Conservation (phyloP, 2,888 invertebrate species). For the Tenodera sinensis region DNA sequence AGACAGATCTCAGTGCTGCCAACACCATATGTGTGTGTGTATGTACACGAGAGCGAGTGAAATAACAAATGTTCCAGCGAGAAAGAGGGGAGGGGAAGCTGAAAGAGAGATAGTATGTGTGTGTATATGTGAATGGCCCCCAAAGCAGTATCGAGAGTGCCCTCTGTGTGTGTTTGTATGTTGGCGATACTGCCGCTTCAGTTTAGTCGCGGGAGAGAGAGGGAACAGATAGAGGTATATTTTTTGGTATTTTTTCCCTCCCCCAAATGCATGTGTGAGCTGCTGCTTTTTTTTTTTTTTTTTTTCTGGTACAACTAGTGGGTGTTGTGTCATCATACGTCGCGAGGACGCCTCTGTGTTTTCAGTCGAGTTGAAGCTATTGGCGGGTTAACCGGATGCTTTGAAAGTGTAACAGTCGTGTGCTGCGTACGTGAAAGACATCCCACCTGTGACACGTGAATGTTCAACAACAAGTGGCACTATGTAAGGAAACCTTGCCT, state of each 20-base stretch:
- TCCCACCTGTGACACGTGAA: background rate
- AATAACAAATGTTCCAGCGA: background rate
- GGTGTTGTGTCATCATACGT: background rate
- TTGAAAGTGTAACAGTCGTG: background rate
- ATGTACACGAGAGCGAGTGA: background rate
- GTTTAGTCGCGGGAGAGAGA: background rate
- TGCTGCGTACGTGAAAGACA: background rate
- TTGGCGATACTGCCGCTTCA: background rate
- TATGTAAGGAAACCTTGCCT: background rate
- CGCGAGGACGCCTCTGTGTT: background rate
- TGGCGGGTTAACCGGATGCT: background rate
- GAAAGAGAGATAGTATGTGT: background rate
- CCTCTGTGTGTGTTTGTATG: background rate
- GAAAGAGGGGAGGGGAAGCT: background rate
- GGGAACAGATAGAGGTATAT: background rate
- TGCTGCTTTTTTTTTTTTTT: background rate
- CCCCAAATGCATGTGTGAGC: background rate
- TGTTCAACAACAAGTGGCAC: background rate
- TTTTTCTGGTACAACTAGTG: background rate
- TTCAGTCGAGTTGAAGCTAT: conserved; percentile 11
- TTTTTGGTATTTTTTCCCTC: background rate
- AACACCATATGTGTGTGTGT: background rate
- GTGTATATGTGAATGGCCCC: background rate
- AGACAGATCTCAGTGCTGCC: background rate
- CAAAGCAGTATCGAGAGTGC: background rate